Conservation (phyloP, 2,888 invertebrate genomes). For the Phaonia tiefii region DNA sequence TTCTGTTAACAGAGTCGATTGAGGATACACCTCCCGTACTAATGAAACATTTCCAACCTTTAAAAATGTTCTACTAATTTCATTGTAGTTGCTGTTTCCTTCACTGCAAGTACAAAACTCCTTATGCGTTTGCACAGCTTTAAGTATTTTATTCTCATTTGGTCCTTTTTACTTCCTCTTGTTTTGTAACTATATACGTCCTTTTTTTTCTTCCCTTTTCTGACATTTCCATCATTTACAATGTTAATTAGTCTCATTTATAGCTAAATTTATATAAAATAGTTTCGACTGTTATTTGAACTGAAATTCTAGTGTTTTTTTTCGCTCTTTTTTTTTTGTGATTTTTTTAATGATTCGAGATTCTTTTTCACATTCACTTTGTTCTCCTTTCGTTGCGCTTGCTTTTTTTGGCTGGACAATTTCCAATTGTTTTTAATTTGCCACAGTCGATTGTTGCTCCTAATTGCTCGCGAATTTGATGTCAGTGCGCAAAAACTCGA, state of each 20-base stretch:
- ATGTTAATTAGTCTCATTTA: constrained; percentile 67
- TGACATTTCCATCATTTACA: constrained; percentile 53
- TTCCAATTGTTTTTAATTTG: constrained; percentile 29
- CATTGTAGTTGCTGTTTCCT: too few relatives aligned
- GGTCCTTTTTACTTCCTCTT: constrained; percentile 9
- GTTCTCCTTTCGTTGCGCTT: not conserved
- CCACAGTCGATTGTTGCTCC: constrained; percentile 7
- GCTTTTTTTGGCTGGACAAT: not conserved
- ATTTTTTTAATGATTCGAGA: not conserved
- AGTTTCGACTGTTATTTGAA: constrained; percentile 40
- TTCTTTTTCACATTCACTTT: constrained; percentile 13
- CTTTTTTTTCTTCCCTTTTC: constrained; percentile 12
- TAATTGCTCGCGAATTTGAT: constrained; percentile 27
- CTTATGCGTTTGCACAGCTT: too few relatives aligned
- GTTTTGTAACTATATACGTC: not conserved
- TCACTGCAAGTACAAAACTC: too few relatives aligned
- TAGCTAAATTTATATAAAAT: constrained; percentile 57
- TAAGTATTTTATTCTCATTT: too few relatives aligned
- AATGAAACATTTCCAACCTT: too few relatives aligned
- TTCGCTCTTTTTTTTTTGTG: constrained; percentile 24
- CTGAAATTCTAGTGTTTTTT: not conserved
- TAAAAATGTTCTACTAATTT: too few relatives aligned
- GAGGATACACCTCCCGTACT: too few relatives aligned
- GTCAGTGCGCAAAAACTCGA: constrained; percentile 21
- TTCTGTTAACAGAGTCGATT: too few relatives aligned